A percentile compares a stretch with the other conserved stretches of the same genome.
These are phyloP conservation scores for Cosmia pyralina DNA, from an alignment of 2,888 invertebrate genomes.

Conservation along the genomic window DNA sequence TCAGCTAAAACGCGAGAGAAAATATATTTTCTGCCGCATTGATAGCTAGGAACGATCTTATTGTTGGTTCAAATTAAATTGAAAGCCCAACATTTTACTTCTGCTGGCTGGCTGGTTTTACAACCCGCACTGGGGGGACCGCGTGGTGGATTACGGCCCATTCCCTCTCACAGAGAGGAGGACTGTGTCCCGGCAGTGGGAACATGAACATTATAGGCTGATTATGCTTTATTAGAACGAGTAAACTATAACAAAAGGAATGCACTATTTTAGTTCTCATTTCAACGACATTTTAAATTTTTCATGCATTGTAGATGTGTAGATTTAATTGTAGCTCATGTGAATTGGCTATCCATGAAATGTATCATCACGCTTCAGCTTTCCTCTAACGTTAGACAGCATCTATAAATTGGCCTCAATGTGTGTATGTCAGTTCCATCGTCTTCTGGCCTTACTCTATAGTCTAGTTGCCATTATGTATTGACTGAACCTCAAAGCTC, in stretches of 20 bases:
- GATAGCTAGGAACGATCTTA: neutral
- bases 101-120: too few species aligned
- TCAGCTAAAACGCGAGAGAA: neutral
- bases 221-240: neutral
- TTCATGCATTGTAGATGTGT: slow-evolving; percentile 12
- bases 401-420: neutral
- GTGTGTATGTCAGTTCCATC: neutral
- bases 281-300: neutral
- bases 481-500: slow-evolving; percentile 30
- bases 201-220: too few species aligned
- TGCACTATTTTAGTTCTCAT: neutral
- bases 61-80: neutral
- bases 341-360: neutral
- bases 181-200: too few species aligned
- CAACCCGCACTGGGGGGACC: too few species aligned
- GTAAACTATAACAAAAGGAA: neutral
- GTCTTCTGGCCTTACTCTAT: slow-evolving; percentile 14
- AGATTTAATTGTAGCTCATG: slow-evolving; percentile 18
- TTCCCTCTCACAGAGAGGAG: too few species aligned
- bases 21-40: neutral
- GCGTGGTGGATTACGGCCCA: too few species aligned
- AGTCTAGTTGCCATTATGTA: slow-evolving; percentile 24
- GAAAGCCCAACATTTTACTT: neutral
- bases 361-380: neutral
- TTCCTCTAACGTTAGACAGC: neutral